phyloP scores from a whole-genome alignment of 2,888 invertebrate genomes.

The Tupiocoris notatus region DNA sequence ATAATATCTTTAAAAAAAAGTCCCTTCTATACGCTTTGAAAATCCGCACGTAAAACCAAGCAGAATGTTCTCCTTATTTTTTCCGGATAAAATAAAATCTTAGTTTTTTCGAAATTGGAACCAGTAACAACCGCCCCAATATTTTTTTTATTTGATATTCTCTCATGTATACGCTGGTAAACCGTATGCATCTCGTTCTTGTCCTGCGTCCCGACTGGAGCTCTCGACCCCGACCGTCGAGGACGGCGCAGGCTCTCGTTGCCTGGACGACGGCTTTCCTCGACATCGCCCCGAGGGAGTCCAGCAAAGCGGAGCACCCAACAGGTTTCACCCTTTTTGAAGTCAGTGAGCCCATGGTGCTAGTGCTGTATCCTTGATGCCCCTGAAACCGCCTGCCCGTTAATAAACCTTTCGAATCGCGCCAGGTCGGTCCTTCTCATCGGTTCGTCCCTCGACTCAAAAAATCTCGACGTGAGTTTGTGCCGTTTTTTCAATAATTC shows the following conservation, averaged over 20 bases:
- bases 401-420: not conserved
- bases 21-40: too few species aligned
- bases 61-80: too few species aligned
- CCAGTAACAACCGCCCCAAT: not conserved
- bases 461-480: too few species aligned
- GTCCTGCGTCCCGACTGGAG: not conserved
- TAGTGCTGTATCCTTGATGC: not conserved
- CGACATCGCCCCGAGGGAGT: constrained; percentile 8
- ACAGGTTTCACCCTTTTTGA: constrained; percentile 35
- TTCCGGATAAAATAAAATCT: too few species aligned
- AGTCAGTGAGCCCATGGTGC: not conserved
- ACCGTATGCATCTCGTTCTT: too few species aligned
- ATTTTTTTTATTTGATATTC: not conserved
- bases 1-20: too few species aligned
- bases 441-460: too few species aligned
- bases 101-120: too few species aligned
- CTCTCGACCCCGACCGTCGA: not conserved
- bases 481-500: too few species aligned
- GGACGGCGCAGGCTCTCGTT: constrained; percentile 37
- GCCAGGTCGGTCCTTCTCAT: too few species aligned
- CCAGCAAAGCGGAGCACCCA: constrained; percentile 16
- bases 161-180: too few species aligned
- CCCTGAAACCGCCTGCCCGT: not conserved
- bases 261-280: constrained; percentile 35
- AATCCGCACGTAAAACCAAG: too few species aligned